Evolutionary conservation across 2,888 invertebrate genomes (phyloP), one percentile per base, ranked within the genome.

Genomic region (Dolomedes plantarius): DNA sequence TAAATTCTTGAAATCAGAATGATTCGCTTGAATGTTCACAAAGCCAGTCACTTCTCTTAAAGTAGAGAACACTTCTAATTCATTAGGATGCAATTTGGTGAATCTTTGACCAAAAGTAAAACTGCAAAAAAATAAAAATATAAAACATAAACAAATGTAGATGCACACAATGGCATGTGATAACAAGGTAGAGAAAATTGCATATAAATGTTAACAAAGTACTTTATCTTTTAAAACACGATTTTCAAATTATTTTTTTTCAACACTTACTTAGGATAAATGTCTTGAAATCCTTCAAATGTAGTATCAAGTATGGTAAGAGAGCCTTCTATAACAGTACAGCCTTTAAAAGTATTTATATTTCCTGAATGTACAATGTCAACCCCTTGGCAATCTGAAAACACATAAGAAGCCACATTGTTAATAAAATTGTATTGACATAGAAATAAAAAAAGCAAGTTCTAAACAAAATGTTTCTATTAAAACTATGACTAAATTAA

Each of bases 291-390:
- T 11, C 98, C 98, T 75, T 94, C 94, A 91, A 98, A 98, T 0
- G 96, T 95, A 91, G 95, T 95, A 90, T 97, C 96, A 77, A 98
- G 92, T 88, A 98, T 97, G 87, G 95, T 95, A 65, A 98, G 93
- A 27, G 96, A 97, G 0, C 98, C 98, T 90, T 98, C 97, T 88
- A 98, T 96, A 13, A 97, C 95, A 0, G 98, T 98, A 91, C 98
- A 98, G 89, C 96, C 97, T 91, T 94, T 94, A 91, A 97, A 98
- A 69, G 93, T 93, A 79, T 96, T 95, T 78, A 98, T 96, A 90
- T 98, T 98, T 6, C 95, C 95, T 0, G 96, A 95, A 91, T 97
- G 95, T 16, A 98, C 94, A 50, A 91, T 91, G 13, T 90, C 90
- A 9, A 94, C 94, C 0, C 96, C 95, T 88, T 91, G 90, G 90